Evolutionary conservation across 2,797 vertebrate species (phyloP).

Genomic region (Tokudaia muenninki): DNA sequence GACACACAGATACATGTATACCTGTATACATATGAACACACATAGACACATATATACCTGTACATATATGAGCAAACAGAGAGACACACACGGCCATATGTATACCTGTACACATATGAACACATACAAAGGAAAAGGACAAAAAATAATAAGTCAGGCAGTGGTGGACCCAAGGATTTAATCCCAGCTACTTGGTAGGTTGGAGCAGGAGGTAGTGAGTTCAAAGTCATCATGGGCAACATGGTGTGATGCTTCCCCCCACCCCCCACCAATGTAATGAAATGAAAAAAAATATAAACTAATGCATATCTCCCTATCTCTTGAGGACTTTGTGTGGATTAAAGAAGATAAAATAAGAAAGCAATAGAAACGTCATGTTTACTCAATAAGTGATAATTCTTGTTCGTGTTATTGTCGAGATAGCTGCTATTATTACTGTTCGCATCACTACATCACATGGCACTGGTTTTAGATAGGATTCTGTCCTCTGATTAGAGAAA

Average conservation of each 20-base stretch:
- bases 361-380: background rate
- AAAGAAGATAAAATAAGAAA: constrained; percentile 28
- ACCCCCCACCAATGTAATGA: background rate
- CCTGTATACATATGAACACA: too few relatives aligned
- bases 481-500: constrained; percentile 5
- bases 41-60: too few relatives aligned
- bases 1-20: background rate
- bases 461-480: background rate
- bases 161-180: background rate
- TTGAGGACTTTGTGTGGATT: background rate
- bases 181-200: background rate
- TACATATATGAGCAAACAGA: too few relatives aligned
- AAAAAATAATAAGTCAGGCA: background rate
- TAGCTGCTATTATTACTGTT: too few relatives aligned
- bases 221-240: background rate
- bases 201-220: background rate
- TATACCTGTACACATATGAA: too few relatives aligned
- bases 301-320: background rate
- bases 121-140: background rate
- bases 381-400: background rate
- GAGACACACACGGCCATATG: too few relatives aligned
- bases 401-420: too few relatives aligned
- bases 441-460: too few relatives aligned
- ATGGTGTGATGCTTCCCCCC: background rate
- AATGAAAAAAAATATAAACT: constrained; percentile 23